Base-by-base conservation (phyloP, 1,140 invertebrate genomes). In the Trichonephila clavipes region DNA sequence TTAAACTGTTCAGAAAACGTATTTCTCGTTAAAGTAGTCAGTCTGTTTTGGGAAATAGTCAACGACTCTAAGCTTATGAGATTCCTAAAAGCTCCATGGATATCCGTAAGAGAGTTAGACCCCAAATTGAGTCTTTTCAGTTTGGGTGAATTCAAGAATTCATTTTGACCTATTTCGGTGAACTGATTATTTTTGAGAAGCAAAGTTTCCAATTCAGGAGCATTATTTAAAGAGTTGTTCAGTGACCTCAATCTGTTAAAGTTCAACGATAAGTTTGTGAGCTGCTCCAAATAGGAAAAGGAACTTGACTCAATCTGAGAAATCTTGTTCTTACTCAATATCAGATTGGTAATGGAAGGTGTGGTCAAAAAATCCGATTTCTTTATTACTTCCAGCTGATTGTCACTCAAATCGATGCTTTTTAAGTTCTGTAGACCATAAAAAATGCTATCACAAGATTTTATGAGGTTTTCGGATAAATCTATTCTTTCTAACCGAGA, bases 51-150 rank as follows among this genome's bases (percentile, higher is more conserved):
- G n/a, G 7, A 64, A 5, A 92, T 16, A 1, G 28, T 66, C n/a
- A 92, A 3, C 21, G 21, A 66, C 14, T 24, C 16, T 24, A 92
- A 85, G 12, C n/a, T 69, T 12, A 0, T 16, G 5, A 92, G 24
- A 51, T 51, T 66, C 69, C n/a, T 85, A 28, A 92, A 92, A 24
- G 90, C 90, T 34, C 82, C 82, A 21, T 92, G 19, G 16, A 92
- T 82, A 58, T 66, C 69, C 1, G 12, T 58, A 3, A 92, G 58
- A 2, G 10, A 7, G 44, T 92, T 92, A 6, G 2, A 66, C 7
- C 21, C 34, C 58, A 92, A 58, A 19, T 92, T 85, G 1, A 92
- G 16, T 1, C 1, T n/a, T 14, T 7, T 66, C 2, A 92, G 28
- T n/a, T 62, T 44, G 12, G 28, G 81, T n/a, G 69, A 66, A 83